phyloP scores from a whole-genome alignment of 1,140 invertebrate genomes.

The Gonatopus flavifemur region DNA sequence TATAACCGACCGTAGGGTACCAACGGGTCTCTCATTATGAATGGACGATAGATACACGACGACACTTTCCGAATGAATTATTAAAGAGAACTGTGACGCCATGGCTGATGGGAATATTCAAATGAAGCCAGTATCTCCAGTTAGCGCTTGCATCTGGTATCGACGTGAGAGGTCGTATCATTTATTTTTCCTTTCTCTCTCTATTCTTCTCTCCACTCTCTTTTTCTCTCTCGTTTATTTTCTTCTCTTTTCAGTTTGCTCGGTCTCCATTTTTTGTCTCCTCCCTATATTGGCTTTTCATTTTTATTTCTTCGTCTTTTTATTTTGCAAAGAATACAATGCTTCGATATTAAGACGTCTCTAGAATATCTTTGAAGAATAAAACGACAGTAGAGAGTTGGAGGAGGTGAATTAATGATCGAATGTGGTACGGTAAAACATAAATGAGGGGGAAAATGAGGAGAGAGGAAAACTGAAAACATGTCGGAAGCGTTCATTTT shows the following conservation, averaged over 20 bases:
- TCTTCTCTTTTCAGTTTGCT: background rate
- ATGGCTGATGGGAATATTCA: constrained; percentile 28
- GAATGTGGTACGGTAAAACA: no score
- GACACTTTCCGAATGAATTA: constrained; percentile 32
- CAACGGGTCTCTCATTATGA: constrained; percentile 19
- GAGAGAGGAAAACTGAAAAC: no score
- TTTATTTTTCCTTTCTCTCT: background rate
- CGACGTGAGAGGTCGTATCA: constrained; percentile 18
- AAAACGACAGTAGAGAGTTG: no score
- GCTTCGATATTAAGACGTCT: no score
- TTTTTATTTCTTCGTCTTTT: constrained; percentile 2
- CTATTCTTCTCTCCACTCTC: background rate
- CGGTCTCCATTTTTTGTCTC: background rate
- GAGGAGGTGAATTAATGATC: no score
- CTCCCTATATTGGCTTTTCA: constrained; percentile 6
- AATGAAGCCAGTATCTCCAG: constrained; percentile 29
- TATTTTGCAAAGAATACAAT: constrained; percentile 6
- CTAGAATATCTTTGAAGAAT: no score
- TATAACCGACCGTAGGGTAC: no score
- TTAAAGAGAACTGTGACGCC: constrained; percentile 20
- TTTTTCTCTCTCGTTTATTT: constrained; percentile 9
- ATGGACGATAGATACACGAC: constrained; percentile 5
- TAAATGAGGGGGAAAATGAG: no score
- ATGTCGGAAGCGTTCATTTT: no score
- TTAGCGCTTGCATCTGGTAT: constrained; percentile 29